Evolutionary conservation across 2,113 vertebrate species (phyloP).

Genomic region (Cyprinodon variegatus): DNA sequence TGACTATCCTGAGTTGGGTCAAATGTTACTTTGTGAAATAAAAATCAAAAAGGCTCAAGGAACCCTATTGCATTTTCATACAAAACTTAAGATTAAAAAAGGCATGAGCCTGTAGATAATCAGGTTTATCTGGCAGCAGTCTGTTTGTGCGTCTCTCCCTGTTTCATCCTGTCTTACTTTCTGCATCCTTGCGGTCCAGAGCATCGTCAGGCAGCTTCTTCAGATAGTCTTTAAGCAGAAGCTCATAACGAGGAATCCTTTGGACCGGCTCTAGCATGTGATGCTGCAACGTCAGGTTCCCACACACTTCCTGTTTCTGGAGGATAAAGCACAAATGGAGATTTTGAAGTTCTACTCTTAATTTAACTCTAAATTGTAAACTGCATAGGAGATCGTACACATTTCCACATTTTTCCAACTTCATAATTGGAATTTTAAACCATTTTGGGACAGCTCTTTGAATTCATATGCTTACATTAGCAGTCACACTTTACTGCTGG

Average conservation of each 20-base stretch:
- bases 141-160: not conserved
- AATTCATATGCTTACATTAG: too few relatives aligned
- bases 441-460: not conserved
- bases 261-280: conserved; percentile 98
- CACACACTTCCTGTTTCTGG: conserved; percentile 94
- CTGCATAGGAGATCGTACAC: not conserved
- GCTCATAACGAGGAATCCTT: conserved; percentile 94
- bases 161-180: conserved; percentile 82
- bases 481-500: too few relatives aligned
- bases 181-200: conserved; percentile 89
- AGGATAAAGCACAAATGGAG: conserved; percentile 4
- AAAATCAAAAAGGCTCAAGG: not conserved
- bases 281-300: conserved; percentile 94
- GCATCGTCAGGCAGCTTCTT: conserved; percentile 91
- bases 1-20: not conserved
- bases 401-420: not conserved
- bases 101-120: not conserved
- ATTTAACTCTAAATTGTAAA: not conserved
- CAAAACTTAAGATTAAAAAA: not conserved
- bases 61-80: not conserved
- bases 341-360: not conserved
- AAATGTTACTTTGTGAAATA: not conserved
- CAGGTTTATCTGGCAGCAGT: not conserved
- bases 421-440: too few relatives aligned
- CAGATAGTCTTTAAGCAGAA: conserved; percentile 95